Evolutionary conservation across 2,113 vertebrate genomes (phyloP), one percentile per base, ranked within the genome.

Genomic region (Oxyruncus cristatus): DNA sequence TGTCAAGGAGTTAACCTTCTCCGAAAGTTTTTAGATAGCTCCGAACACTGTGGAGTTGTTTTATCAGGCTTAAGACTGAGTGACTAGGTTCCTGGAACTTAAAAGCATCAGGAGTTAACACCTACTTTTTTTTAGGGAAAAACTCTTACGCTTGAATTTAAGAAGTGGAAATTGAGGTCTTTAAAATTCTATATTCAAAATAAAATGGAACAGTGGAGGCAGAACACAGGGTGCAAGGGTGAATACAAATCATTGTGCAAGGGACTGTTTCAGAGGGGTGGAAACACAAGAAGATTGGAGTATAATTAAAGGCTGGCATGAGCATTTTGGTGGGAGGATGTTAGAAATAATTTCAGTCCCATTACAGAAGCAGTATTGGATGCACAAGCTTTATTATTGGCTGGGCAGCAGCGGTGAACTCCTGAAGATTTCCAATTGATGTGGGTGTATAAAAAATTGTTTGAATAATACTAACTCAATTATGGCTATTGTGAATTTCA

Each of bases 291-390:
- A 95, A 81, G 85, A 86, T 26, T 94, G 81, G 88, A 94, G 71
- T 96, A 94, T 97, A 98, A 97, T 98, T 97, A 97, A 94, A 68
- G 91, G 52, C 94, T 82, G 59, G 58, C 30, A 37, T 33, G 76
- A 96, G 55, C 67, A 94, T 89, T 95, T 96, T 97, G 58, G 75
- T 95, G 91, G 89, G 85, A 95, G 35, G 27, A 90, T 88, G 66
- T 85, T 96, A 96, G 94, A 97, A 98, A 79, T 91, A 63, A 96
- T 97, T 96, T 96, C 33, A 97, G 28, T 95, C 82, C 55, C 89
- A 96, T 97, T 97, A 95, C 49, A 94, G 39, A 96, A 96, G 33
- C 85, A 59, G 73, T 63, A 89, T 52, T 63, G 24, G 19, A 82
- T 95, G 92, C 70, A 92, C 81, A 88, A 93, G 5, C 39, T 84